Percentiles rank a stretch among this genome's conserved stretches.
phyloP scores from a whole-genome alignment of 2,797 vertebrate genomes.

The Petrocephalus schoutedeni region DNA sequence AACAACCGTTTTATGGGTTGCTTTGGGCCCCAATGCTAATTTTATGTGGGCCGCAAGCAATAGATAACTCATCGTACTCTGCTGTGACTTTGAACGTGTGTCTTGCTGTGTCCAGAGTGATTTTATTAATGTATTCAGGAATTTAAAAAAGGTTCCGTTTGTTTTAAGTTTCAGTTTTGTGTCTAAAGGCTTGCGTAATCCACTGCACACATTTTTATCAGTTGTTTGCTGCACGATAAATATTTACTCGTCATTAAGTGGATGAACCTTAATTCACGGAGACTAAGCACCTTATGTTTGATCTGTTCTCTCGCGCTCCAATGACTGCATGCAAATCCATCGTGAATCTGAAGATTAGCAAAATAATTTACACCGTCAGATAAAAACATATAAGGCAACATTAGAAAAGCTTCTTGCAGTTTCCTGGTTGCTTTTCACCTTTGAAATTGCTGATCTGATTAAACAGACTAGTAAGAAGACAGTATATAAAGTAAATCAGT shows the following conservation, averaged over 20 bases:
- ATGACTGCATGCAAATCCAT: constrained; percentile 77
- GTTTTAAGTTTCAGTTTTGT: constrained; percentile 70
- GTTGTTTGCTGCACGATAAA: constrained; percentile 74
- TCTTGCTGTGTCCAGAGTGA: constrained; percentile 32
- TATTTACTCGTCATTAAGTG: constrained; percentile 81
- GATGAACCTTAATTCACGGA: constrained; percentile 74
- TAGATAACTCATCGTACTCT: constrained; percentile 28
- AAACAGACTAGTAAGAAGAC: neutral
- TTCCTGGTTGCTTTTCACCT: neutral
- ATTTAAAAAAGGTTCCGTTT: constrained; percentile 70
- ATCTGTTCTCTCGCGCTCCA: constrained; percentile 61
- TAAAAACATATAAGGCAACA: constrained; percentile 3
- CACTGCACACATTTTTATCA: constrained; percentile 77
- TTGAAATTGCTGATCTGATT: neutral
- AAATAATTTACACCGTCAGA: constrained; percentile 56
- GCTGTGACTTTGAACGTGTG: constrained; percentile 46
- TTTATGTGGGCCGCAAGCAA: neutral
- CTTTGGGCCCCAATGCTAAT: neutral
- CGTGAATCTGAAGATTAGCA: constrained; percentile 76
- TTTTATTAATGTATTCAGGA: constrained; percentile 60
- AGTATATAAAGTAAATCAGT: neutral
- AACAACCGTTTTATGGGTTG: constrained; percentile 13
- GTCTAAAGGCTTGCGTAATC: constrained; percentile 68
- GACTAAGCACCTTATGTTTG: constrained; percentile 74
- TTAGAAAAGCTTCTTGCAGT: constrained; percentile 42